A percentile compares a stretch with the other conserved stretches of the same genome.
phyloP scores from a whole-genome alignment of 2,113 vertebrate genomes.

The Tor tambroides region DNA sequence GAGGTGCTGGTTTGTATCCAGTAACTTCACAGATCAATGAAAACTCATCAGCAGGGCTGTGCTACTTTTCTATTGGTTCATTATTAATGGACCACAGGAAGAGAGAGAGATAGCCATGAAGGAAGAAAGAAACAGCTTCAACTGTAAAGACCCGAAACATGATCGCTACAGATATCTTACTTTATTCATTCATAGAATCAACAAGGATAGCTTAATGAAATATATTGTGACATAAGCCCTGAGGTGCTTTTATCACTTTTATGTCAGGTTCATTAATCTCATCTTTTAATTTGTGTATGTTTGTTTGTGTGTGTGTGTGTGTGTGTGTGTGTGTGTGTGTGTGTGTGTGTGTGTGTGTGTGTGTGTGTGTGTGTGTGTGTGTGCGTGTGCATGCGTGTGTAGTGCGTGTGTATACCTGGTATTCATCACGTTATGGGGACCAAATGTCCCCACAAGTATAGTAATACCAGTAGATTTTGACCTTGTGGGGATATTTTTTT shows the following conservation, averaged over 20 bases:
- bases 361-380: constrained; percentile 17
- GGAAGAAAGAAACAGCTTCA: background rate
- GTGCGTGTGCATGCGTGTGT: constrained; percentile 19
- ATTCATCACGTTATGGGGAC: too few species aligned
- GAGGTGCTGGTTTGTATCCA: background rate
- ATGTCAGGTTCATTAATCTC: constrained; percentile 8
- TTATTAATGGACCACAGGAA: constrained; percentile 30
- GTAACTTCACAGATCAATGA: background rate
- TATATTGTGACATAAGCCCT: background rate
- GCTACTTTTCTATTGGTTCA: constrained; percentile 23
- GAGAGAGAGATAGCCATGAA: background rate
- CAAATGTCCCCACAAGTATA: too few species aligned
- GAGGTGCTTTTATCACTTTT: background rate
- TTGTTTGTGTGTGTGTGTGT: too few species aligned
- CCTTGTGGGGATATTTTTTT: too few species aligned
- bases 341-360: too few species aligned
- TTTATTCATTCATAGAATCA: background rate
- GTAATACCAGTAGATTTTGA: too few species aligned
- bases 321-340: too few species aligned
- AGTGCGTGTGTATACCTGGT: too few species aligned
- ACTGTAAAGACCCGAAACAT: background rate
- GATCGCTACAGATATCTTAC: background rate
- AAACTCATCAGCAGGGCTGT: constrained; percentile 11
- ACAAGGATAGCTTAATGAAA: background rate
- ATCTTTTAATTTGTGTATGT: constrained; percentile 36